Base-by-base conservation (phyloP, 2,797 vertebrate species). In the Alcedo atthis region DNA sequence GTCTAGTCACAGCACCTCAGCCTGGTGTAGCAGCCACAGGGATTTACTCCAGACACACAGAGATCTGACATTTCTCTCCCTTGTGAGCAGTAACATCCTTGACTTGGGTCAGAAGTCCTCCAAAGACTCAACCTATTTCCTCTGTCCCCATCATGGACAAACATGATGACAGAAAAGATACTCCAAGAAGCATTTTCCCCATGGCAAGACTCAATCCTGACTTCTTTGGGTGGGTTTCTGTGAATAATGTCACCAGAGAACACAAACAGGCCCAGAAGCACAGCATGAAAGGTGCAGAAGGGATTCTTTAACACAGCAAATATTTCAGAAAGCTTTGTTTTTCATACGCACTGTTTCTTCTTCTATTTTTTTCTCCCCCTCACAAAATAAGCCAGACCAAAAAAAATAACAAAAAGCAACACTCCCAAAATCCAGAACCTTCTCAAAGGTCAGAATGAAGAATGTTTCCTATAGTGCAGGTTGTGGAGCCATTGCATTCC, bases 401-500 rank as follows among this genome's bases (percentile, higher is more conserved):
- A 70, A 87, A 49, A 42, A 69, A 45, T 26, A 51, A 26, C 49
- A 51, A 26, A 51, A 51, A 12, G 17, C 22, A 25, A 7, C 8
- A 8, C 16, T 33, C 35, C 14, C 7, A 2, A 40, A 86, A 20
- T 3, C 0, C 26, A 48, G 62, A 90, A 26, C 7, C 26, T 33
- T 33, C 46, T 59, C 22, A 67, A 70, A 90, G 70, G 55, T 92
- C 93, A 85, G 7, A 86, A 73, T 21, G 40, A 62, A 69, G 59
- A 64, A 57, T 42, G 79, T 76, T 91, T 79, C 59, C 51, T 85
- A 35, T 85, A 32, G 15, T 48, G 16, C 45, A 88, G 48, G 75
- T 88, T 88, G 70, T 35, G 37, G 33, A 91, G 48, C 24, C 63
- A 49, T 24, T 89, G 33, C 77, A 87, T 94, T 94, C 80, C 66